A percentile compares a stretch with the other conserved stretches of the same genome.
Conservation (phyloP, 2,888 invertebrate genomes). For the Doris montereyensis region DNA sequence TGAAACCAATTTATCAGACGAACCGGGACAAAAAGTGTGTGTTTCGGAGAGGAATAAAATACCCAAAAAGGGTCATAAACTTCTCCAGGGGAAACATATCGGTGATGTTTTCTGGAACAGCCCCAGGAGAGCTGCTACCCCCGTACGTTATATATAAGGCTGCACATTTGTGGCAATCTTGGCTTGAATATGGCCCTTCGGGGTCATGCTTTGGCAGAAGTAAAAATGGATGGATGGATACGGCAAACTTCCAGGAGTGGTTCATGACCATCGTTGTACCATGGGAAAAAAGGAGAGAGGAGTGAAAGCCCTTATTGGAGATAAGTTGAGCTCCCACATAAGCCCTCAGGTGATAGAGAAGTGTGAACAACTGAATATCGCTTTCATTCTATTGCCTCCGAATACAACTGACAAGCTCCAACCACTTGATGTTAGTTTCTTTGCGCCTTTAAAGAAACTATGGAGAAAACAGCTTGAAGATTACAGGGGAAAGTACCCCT, state of each 20-base stretch:
- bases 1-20: constrained; percentile 67
- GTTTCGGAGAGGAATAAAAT: constrained; percentile 39
- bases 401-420: constrained; percentile 21
- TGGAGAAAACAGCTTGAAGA: constrained; percentile 42
- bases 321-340: constrained; percentile 54
- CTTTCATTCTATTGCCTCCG: constrained; percentile 54
- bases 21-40: constrained; percentile 66
- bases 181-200: constrained; percentile 71
- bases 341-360: constrained; percentile 48
- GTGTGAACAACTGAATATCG: constrained; percentile 67
- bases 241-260: constrained; percentile 62
- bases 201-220: constrained; percentile 69
- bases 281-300: constrained; percentile 53
- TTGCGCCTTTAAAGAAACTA: constrained; percentile 38
- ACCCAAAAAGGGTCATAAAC: constrained; percentile 69
- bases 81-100: constrained; percentile 63
- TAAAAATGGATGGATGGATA: constrained; percentile 67
- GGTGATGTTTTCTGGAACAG: constrained; percentile 71
- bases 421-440: constrained; percentile 7
- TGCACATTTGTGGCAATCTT: constrained; percentile 68
- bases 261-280: constrained; percentile 56
- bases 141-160: constrained; percentile 73
- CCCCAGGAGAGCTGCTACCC: constrained; percentile 69
- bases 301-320: constrained; percentile 69
- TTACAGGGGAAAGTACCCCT: constrained; percentile 15